Conservation (phyloP, 1,140 invertebrate genomes). For the Conopomorpha cramerella region DNA sequence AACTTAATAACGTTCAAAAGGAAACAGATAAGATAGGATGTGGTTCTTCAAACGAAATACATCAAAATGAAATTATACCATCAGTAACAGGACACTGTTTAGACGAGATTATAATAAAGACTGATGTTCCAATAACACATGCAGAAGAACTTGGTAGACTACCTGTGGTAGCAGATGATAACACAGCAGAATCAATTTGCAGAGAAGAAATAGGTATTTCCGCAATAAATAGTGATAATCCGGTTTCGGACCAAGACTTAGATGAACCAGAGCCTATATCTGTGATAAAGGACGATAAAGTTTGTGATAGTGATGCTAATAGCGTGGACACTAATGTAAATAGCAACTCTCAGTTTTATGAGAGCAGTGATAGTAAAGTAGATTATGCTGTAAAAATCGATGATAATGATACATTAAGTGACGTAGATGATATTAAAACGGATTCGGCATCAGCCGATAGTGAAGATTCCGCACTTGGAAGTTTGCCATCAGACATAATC, state of each 20-base stretch:
- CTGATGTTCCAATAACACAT: too few species aligned
- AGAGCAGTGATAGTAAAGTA: slow-evolving; percentile 50
- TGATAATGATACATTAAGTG: slow-evolving; percentile 54
- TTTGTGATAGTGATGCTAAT: slow-evolving; percentile 39
- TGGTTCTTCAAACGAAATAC: too few species aligned
- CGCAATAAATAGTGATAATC: too few species aligned
- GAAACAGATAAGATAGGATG: too few species aligned
- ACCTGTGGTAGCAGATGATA: too few species aligned
- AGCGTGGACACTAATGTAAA: slow-evolving; percentile 35
- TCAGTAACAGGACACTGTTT: too few species aligned
- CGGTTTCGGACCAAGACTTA: slow-evolving; percentile 12
- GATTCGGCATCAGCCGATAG: slow-evolving; percentile 56
- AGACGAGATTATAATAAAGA: too few species aligned
- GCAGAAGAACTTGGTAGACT: too few species aligned
- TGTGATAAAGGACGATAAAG: slow-evolving; percentile 35
- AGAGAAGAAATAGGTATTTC: too few species aligned
- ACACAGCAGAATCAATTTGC: too few species aligned
- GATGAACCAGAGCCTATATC: slow-evolving; percentile 18
- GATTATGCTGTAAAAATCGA: slow-evolving; percentile 51
- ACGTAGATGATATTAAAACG: slow-evolving; percentile 58
- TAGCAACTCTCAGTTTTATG: slow-evolving; percentile 52
- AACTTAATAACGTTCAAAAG: too few species aligned
- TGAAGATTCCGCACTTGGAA: slow-evolving; percentile 56
- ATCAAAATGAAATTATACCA: too few species aligned
- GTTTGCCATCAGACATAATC: slow-evolving; percentile 37